Evolutionary conservation across 2,113 vertebrate species (phyloP).

Genomic region (Opisthocomus hoazin): DNA sequence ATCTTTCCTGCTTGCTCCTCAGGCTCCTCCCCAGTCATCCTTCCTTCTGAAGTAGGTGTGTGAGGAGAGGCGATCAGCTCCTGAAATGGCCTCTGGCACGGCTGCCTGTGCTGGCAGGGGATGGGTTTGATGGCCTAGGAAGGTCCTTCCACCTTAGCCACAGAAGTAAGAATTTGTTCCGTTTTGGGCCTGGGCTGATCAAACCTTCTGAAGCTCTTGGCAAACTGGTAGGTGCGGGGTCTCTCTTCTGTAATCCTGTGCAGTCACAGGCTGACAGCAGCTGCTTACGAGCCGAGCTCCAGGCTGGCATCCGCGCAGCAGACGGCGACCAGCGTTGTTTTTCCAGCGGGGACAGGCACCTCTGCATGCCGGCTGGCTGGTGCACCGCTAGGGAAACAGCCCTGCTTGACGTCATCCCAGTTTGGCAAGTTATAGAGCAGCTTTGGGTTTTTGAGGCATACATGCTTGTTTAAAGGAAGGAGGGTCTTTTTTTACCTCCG

Average conservation of each 20-base stretch:
- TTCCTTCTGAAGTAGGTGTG: not conserved
- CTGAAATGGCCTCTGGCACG: not conserved
- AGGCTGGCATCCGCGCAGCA: not conserved
- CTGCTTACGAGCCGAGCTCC: not conserved
- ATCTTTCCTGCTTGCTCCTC: not conserved
- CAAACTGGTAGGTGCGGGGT: not conserved
- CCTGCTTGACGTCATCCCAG: not conserved
- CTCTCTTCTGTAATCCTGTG: not conserved
- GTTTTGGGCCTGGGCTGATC: not conserved
- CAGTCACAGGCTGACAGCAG: not conserved
- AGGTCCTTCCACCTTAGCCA: not conserved
- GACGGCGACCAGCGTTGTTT: not conserved
- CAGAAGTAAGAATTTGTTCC: not conserved
- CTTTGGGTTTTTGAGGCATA: not conserved
- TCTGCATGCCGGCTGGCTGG: not conserved
- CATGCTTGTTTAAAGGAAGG: not conserved
- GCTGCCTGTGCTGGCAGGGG: not conserved
- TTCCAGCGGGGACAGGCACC: not conserved
- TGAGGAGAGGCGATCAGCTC: not conserved
- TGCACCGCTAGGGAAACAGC: not conserved
- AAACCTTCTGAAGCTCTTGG: not conserved
- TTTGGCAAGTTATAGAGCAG: not conserved
- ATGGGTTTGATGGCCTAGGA: not conserved
- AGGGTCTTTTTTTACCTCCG: not conserved
- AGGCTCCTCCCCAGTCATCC: not conserved